A percentile compares a stretch with the other conserved stretches of the same genome.
phyloP scores from a whole-genome alignment of 2,797 vertebrate genomes.

The Anabas testudineus region DNA sequence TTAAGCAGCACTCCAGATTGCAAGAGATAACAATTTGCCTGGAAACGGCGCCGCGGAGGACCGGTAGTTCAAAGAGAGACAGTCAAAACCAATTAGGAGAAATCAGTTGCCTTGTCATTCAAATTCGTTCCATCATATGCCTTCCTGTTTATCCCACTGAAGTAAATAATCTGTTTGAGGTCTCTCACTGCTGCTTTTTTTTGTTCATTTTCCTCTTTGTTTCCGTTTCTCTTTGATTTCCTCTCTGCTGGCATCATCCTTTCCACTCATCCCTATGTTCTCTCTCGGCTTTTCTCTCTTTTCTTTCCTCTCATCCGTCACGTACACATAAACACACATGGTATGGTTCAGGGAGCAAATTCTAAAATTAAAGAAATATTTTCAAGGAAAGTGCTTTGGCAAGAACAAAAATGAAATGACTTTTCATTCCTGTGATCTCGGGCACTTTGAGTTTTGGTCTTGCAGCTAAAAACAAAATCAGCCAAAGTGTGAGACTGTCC shows the following conservation, averaged over 20 bases:
- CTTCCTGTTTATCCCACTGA: slow-evolving; percentile 66
- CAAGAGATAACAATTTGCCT: slow-evolving; percentile 62
- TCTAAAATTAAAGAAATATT: slow-evolving; percentile 20
- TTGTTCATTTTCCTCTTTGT: slow-evolving; percentile 28
- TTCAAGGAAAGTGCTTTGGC: not conserved
- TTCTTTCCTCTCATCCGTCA: not conserved
- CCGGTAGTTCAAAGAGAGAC: slow-evolving; percentile 75
- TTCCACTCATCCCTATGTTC: slow-evolving; percentile 19
- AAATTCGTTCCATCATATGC: slow-evolving; percentile 76
- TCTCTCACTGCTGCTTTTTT: slow-evolving; percentile 10
- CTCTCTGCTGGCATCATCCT: slow-evolving; percentile 15
- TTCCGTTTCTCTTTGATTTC: slow-evolving; percentile 26
- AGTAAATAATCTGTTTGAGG: slow-evolving; percentile 67
- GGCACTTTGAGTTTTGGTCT: not conserved
- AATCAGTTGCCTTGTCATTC: slow-evolving; percentile 81
- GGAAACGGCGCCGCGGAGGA: slow-evolving; percentile 49
- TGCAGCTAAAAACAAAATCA: not conserved
- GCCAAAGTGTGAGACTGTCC: not conserved
- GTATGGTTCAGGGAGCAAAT: slow-evolving; percentile 25
- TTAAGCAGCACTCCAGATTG: slow-evolving; percentile 69
- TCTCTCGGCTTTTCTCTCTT: not conserved
- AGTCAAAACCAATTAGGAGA: slow-evolving; percentile 81
- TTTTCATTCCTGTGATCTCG: slow-evolving; percentile 16
- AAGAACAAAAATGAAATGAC: not conserved
- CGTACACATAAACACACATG: slow-evolving; percentile 27